Evolutionary conservation across 2,113 vertebrate species (phyloP).

Genomic region (Mohoua ochrocephala): DNA sequence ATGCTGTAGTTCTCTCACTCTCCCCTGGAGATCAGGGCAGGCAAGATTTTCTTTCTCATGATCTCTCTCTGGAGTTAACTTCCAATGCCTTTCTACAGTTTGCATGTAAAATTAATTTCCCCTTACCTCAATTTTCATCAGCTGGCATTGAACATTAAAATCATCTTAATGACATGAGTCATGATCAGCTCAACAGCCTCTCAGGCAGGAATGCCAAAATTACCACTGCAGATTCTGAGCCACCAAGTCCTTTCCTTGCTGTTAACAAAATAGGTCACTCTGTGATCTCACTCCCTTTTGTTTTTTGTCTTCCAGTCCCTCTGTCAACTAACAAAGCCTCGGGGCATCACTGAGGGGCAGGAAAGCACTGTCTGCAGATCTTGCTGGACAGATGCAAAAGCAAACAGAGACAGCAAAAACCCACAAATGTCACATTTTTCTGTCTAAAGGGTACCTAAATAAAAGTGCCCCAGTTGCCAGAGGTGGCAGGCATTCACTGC

Average conservation of each 20-base stretch:
- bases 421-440: constrained; percentile 12
- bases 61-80: constrained; percentile 30
- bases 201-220: constrained; percentile 27
- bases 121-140: constrained; percentile 39
- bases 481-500: background rate
- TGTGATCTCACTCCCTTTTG: background rate
- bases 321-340: background rate
- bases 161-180: constrained; percentile 29
- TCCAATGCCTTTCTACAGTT: background rate
- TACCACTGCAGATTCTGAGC: background rate
- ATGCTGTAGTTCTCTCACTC: background rate
- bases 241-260: background rate
- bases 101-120: constrained; percentile 50
- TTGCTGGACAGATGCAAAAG: background rate
- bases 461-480: background rate
- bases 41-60: background rate
- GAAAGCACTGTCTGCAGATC: background rate
- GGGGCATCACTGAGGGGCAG: background rate
- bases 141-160: constrained; percentile 11
- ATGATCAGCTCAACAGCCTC: background rate
- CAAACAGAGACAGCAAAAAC: background rate
- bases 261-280: background rate
- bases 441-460: background rate
- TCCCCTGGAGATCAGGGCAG: constrained; percentile 2
- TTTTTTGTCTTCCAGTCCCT: background rate